phyloP scores from a whole-genome alignment of 2,888 invertebrate species.

The Sympetrum striolatum region DNA sequence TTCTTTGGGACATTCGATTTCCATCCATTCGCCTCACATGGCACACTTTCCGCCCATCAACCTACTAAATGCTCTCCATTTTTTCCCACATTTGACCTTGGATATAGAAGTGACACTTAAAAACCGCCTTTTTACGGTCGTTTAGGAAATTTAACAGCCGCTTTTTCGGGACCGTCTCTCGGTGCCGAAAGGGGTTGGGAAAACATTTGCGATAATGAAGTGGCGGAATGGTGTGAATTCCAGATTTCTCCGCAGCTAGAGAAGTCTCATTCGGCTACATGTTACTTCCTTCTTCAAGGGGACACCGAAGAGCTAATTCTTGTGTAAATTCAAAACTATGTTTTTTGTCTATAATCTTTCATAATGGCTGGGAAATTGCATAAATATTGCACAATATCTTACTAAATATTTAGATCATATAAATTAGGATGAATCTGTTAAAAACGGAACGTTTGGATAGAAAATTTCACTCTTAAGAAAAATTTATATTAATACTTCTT shows the following conservation, averaged over 20 bases:
- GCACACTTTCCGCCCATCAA: constrained; percentile 25
- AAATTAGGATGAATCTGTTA: too few species aligned
- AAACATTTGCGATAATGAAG: not conserved
- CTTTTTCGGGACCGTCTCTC: not conserved
- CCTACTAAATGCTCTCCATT: constrained; percentile 31
- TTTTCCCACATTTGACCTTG: constrained; percentile 18
- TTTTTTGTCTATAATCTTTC: too few species aligned
- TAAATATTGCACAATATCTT: too few species aligned
- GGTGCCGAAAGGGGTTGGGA: not conserved
- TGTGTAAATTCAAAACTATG: too few species aligned
- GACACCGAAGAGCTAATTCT: too few species aligned
- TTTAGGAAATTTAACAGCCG: not conserved
- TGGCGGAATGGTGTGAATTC: not conserved
- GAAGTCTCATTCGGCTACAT: too few species aligned
- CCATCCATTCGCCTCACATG: constrained; percentile 8
- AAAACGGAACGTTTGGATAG: too few species aligned
- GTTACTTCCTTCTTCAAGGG: too few species aligned
- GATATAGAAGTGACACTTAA: not conserved
- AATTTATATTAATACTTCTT: too few species aligned
- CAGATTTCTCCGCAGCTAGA: not conserved
- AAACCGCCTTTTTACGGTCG: not conserved
- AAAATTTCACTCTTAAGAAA: too few species aligned
- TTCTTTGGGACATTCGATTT: constrained; percentile 36
- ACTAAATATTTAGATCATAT: too few species aligned
- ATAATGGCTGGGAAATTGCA: too few species aligned